Evolutionary conservation across 2,888 invertebrate genomes (phyloP).

Genomic region (Drosophila meridionalis): DNA sequence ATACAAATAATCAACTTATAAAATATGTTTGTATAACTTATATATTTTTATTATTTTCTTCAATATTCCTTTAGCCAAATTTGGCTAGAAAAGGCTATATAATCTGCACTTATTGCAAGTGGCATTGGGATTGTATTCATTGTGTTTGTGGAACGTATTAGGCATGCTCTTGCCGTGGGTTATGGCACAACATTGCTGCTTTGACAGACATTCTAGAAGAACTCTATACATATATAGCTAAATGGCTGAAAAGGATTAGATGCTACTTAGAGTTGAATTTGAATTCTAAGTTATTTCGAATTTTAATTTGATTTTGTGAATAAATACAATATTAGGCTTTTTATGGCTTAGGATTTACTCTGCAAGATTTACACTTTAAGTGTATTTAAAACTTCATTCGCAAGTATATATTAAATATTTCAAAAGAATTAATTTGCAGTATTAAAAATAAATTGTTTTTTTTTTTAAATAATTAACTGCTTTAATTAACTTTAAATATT

Average conservation of each 20-base stretch:
- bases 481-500: too few species aligned
- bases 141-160: slow-evolving; percentile 53
- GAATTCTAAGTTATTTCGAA: too few species aligned
- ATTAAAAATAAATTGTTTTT: too few species aligned
- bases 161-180: slow-evolving; percentile 12
- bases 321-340: too few species aligned
- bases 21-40: neutral
- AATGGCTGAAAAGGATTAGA: neutral
- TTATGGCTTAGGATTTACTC: too few species aligned
- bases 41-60: neutral
- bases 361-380: too few species aligned
- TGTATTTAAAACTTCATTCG: too few species aligned
- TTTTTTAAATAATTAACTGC: too few species aligned
- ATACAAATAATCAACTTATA: neutral
- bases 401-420: too few species aligned
- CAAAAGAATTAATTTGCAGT: too few species aligned
- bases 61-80: neutral
- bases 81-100: neutral
- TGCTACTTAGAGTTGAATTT: too few species aligned
- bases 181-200: slow-evolving; percentile 2
- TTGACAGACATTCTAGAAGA: slow-evolving; percentile 11
- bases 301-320: too few species aligned
- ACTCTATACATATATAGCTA: neutral
- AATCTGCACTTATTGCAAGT: slow-evolving; percentile 29
- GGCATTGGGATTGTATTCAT: slow-evolving; percentile 16